Percentiles rank a stretch among this genome's conserved stretches.
These are phyloP conservation scores for Hypocryptadius cinnamomeus DNA, from an alignment of 2,113 vertebrate species.

Conservation along the genomic window DNA sequence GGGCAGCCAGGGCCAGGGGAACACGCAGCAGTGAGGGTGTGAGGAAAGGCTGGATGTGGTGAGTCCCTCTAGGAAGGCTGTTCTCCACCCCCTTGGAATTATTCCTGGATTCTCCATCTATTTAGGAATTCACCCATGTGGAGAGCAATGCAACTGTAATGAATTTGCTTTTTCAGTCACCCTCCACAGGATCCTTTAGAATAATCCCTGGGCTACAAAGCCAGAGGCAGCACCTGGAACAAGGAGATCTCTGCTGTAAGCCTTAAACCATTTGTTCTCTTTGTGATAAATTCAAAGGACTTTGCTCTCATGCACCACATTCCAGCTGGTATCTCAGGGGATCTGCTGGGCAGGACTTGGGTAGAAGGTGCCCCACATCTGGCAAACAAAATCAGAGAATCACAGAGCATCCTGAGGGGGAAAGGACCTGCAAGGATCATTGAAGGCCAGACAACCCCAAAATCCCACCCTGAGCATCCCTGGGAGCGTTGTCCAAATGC, in stretches of 20 bases:
- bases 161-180: not conserved
- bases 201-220: not conserved
- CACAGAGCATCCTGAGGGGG: not conserved
- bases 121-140: not conserved
- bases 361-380: not conserved
- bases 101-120: not conserved
- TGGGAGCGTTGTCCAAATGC: fast-evolving
- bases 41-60: fast-evolving
- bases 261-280: not conserved
- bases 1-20: not conserved
- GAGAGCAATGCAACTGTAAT: not conserved
- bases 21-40: fast-evolving
- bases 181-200: not conserved
- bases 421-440: not conserved
- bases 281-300: no score
- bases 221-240: not conserved
- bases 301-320: not conserved
- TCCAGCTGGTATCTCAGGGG: not conserved
- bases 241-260: not conserved
- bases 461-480: not conserved
- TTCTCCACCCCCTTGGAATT: not conserved
- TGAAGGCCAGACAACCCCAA: not conserved
- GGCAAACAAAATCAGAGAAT: not conserved
- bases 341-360: not conserved
- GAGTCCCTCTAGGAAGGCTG: not conserved